Evolutionary conservation across 2,888 invertebrate genomes (phyloP).

Genomic region (Proisotoma minuta): DNA sequence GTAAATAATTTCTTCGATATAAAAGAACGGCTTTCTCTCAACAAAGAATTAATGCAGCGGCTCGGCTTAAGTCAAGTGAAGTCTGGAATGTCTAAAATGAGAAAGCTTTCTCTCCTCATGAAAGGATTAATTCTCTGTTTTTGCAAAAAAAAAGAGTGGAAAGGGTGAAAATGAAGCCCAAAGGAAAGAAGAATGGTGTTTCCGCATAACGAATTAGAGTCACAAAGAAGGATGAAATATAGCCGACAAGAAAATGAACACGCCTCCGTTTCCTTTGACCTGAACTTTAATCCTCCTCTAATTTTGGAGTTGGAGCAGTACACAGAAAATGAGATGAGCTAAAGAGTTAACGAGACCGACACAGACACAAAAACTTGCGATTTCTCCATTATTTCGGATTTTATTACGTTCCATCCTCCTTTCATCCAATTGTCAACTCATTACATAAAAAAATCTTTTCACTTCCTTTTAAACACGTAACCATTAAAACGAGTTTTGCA

Average conservation of each 20-base stretch:
- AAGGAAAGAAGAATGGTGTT: background rate
- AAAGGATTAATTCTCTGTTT: too few relatives aligned
- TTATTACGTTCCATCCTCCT: background rate
- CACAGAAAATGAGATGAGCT: background rate
- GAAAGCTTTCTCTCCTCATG: too few relatives aligned
- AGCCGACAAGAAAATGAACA: slow-evolving; percentile 7
- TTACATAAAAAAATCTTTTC: too few relatives aligned
- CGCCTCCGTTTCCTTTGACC: slow-evolving; percentile 8
- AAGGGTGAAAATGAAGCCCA: background rate
- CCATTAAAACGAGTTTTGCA: too few relatives aligned
- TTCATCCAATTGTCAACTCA: too few relatives aligned
- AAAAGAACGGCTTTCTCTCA: too few relatives aligned
- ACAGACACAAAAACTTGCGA: background rate
- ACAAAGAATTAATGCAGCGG: too few relatives aligned
- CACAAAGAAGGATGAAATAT: slow-evolving; percentile 7
- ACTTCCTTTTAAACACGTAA: too few relatives aligned
- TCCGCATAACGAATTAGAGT: slow-evolving; percentile 7
- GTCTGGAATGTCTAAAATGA: too few relatives aligned
- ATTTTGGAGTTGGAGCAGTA: background rate
- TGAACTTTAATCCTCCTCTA: slow-evolving; percentile 6
- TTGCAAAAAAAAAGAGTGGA: background rate
- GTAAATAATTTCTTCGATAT: too few relatives aligned
- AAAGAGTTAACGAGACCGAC: background rate
- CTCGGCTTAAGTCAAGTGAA: too few relatives aligned
- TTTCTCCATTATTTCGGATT: background rate